Conservation (phyloP, 2,888 invertebrate genomes). For the Andrena bucephala region DNA sequence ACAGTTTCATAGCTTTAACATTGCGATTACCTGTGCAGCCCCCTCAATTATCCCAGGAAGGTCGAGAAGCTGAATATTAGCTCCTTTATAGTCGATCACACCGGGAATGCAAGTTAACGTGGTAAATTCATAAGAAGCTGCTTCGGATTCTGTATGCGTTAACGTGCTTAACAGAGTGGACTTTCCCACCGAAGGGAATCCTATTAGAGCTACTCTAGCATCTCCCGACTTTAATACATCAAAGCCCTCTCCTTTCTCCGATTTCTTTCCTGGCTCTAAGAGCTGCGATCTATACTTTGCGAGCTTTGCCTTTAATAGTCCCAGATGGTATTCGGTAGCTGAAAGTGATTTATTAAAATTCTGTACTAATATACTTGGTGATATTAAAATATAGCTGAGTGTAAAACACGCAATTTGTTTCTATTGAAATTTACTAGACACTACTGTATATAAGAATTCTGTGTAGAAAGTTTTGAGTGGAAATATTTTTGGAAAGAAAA, state of each 20-base stretch:
- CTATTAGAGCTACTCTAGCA: constrained; percentile 98
- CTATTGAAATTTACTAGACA: neutral
- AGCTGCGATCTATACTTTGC: constrained; percentile 98
- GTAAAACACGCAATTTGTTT: neutral
- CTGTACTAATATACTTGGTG: neutral
- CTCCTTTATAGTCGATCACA: constrained; percentile 99
- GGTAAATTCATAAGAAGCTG: constrained; percentile 99
- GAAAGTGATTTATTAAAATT: constrained; percentile 75
- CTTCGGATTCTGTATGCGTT: constrained; percentile 98
- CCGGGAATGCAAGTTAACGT: constrained; percentile 99
- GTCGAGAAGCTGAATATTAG: constrained; percentile 99
- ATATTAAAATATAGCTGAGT: neutral
- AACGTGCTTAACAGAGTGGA: constrained; percentile 97
- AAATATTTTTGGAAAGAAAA: neutral
- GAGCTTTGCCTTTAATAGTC: constrained; percentile 97
- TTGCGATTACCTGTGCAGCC: constrained; percentile 91
- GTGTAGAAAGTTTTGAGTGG: neutral
- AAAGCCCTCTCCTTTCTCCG: constrained; percentile 98
- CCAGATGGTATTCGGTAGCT: constrained; percentile 99
- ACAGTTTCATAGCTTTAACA: neutral
- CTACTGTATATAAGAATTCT: neutral
- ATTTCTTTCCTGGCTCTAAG: constrained; percentile 96
- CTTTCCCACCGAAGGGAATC: constrained; percentile 99
- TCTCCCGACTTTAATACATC: constrained; percentile 99
- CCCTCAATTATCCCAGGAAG: constrained; percentile 99